Evolutionary conservation across 1,140 invertebrate species (phyloP).

Genomic region (Brachionus calyciflorus): DNA sequence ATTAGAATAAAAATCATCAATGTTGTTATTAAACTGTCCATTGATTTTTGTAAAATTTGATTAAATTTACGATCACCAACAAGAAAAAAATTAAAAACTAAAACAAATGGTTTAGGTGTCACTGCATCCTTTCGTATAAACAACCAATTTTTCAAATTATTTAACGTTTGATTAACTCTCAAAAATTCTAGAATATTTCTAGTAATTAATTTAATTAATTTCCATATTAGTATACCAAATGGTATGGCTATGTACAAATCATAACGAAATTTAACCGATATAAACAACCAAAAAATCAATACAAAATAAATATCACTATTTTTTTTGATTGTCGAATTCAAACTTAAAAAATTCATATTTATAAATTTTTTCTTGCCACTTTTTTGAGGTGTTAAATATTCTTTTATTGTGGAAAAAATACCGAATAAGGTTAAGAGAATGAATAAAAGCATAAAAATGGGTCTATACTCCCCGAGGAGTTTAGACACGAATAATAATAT

Average conservation of each 20-base stretch:
- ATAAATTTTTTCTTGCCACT: not conserved
- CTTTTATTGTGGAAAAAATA: too few relatives aligned
- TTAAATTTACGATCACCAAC: constrained; percentile 24
- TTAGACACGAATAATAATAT: too few relatives aligned
- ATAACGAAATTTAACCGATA: constrained; percentile 21
- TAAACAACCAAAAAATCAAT: constrained; percentile 30
- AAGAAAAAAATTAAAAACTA: not conserved
- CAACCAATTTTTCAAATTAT: not conserved
- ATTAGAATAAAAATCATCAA: constrained; percentile 30
- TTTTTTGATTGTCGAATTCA: not conserved
- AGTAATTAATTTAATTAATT: not conserved
- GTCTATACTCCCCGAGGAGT: too few relatives aligned
- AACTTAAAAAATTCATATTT: not conserved
- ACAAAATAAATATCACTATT: constrained; percentile 30
- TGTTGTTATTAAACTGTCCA: constrained; percentile 4
- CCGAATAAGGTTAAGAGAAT: too few relatives aligned
- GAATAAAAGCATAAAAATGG: too few relatives aligned
- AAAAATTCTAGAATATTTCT: not conserved
- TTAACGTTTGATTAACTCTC: not conserved
- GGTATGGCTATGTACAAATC: constrained; percentile 29
- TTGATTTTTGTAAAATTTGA: not conserved
- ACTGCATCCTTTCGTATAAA: not conserved
- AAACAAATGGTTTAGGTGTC: not conserved
- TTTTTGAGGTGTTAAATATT: too few relatives aligned
- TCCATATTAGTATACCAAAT: constrained; percentile 17